phyloP scores from a whole-genome alignment of 53 echinoderm and acorn worm genomes.

The Stichopus horrens region DNA sequence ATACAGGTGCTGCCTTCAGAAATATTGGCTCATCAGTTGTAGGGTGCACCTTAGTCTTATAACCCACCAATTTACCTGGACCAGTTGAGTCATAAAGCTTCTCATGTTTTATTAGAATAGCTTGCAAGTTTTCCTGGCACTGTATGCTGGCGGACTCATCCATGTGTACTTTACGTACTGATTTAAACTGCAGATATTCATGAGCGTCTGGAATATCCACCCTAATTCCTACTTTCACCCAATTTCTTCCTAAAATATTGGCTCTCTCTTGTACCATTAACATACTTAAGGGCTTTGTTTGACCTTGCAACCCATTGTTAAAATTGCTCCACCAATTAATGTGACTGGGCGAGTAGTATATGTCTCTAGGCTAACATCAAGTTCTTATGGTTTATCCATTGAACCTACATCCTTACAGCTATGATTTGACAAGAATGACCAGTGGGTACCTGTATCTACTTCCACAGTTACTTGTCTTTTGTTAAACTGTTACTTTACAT shows the following conservation, averaged over 20 bases:
- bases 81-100: conserved; percentile 20
- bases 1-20: conserved; percentile 57
- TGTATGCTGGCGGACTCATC: neutral
- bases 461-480: conserved; percentile 32
- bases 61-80: conserved; percentile 25
- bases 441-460: conserved; percentile 55
- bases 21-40: conserved; percentile 34
- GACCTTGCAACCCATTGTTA: conserved; percentile 30
- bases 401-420: conserved; percentile 27
- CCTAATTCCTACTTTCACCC: conserved; percentile 42
- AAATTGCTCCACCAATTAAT: conserved; percentile 42
- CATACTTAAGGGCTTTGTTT: conserved; percentile 33
- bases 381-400: neutral
- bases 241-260: conserved; percentile 61
- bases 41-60: conserved; percentile 59
- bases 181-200: conserved; percentile 37
- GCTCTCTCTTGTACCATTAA: conserved; percentile 53
- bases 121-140: neutral
- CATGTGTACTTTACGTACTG: neutral
- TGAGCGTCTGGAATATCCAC: neutral
- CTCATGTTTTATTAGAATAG: neutral
- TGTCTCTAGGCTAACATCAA: conserved; percentile 17
- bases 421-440: conserved; percentile 21
- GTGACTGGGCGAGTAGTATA: conserved; percentile 45
- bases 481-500: neutral